Conservation (phyloP, 2,113 vertebrate species). For the Pagrus major region DNA sequence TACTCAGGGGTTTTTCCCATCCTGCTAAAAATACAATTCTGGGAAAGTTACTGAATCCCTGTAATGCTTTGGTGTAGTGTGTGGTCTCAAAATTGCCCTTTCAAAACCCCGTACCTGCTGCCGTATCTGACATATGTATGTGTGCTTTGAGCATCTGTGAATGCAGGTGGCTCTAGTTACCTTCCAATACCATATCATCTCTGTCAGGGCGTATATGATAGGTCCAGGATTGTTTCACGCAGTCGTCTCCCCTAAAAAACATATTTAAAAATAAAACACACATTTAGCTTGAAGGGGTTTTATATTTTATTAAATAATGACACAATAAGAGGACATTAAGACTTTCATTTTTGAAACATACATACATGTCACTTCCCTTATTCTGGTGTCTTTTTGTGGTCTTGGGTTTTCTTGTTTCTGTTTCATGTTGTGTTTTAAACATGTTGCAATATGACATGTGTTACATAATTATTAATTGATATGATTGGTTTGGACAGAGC, state of each 20-base stretch:
- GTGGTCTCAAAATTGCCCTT: constrained; percentile 13
- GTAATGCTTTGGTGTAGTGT: not conserved
- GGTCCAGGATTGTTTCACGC: constrained; percentile 57
- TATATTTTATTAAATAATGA: not conserved
- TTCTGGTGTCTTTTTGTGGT: constrained; percentile 9
- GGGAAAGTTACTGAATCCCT: constrained; percentile 10
- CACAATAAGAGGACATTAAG: rapidly evolving
- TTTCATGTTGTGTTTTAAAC: not conserved
- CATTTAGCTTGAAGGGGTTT: not conserved
- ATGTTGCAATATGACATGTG: not conserved
- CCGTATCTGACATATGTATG: not conserved
- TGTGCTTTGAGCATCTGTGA: not conserved
- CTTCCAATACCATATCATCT: constrained; percentile 60
- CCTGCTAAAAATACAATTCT: not conserved
- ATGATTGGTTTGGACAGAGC: not conserved
- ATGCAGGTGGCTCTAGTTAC: constrained; percentile 36
- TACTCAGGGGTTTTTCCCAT: not conserved
- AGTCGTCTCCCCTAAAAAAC: constrained; percentile 54
- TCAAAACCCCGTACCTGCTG: not conserved
- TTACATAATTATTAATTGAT: not conserved
- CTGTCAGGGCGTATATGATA: constrained; percentile 48
- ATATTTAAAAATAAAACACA: not conserved
- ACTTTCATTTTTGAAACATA: constrained; percentile 8
- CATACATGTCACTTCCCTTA: constrained; percentile 29
- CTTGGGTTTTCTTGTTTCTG: constrained; percentile 17